These are phyloP conservation scores for Percina caprodes DNA, from an alignment of 2,113 vertebrate species.

Conservation along the genomic window DNA sequence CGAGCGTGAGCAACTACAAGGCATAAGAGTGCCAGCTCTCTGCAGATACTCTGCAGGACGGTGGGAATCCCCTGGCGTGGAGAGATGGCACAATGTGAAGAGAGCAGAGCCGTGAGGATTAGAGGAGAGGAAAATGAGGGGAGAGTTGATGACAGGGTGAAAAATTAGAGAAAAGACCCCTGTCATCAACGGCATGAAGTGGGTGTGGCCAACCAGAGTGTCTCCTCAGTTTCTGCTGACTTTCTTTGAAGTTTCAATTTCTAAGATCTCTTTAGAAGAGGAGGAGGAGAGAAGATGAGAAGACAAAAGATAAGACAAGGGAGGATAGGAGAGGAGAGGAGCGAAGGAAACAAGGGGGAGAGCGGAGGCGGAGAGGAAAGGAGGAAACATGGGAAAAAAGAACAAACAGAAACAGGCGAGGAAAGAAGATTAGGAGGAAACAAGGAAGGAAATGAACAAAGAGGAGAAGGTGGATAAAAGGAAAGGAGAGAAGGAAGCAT, in stretches of 20 bases:
- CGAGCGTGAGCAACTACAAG: background rate
- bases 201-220: background rate
- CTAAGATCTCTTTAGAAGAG: too few species aligned
- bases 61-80: slow-evolving; percentile 30
- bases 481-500: background rate
- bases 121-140: slow-evolving; percentile 46
- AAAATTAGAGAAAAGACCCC: slow-evolving; percentile 30
- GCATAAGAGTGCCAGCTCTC: background rate
- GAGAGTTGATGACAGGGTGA: slow-evolving; percentile 43
- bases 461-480: background rate
- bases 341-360: background rate
- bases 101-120: slow-evolving; percentile 41
- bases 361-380: background rate
- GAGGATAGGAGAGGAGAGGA: background rate
- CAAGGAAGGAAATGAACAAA: background rate
- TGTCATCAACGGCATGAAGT: background rate
- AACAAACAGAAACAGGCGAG: background rate
- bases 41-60: slow-evolving; percentile 6
- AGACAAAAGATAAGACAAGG: background rate
- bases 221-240: background rate
- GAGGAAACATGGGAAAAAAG: background rate
- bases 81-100: background rate
- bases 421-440: background rate
- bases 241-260: background rate
- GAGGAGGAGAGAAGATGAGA: background rate